phyloP scores from a whole-genome alignment of 2,113 vertebrate species.

The Leptodactylus fuscus region DNA sequence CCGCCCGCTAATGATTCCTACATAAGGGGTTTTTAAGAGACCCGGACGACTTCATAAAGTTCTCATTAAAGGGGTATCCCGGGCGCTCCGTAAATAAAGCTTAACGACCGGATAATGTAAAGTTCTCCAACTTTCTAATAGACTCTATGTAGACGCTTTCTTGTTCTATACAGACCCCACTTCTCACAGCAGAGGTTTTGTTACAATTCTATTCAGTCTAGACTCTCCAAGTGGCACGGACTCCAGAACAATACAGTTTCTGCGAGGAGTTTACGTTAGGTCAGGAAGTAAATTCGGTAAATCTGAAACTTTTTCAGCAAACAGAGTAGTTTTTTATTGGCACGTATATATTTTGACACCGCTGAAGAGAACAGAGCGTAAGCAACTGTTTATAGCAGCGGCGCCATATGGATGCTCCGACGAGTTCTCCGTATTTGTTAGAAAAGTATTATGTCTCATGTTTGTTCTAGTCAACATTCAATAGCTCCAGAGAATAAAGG shows the following conservation, averaged over 20 bases:
- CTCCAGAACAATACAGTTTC: no score
- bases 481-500: not conserved
- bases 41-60: not conserved
- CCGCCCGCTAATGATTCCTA: not conserved
- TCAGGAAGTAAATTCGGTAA: not conserved
- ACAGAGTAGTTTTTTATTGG: not conserved
- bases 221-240: no score
- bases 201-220: no score
- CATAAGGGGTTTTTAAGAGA: not conserved
- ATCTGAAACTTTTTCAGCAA: not conserved
- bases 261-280: not conserved
- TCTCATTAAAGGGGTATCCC: not conserved
- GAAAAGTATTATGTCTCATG: not conserved
- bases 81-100: not conserved
- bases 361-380: not conserved
- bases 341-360: slow-evolving; percentile 26
- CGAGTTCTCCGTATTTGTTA: not conserved
- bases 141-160: no score
- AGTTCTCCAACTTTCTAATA: no score
- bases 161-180: no score
- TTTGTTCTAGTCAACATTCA: not conserved
- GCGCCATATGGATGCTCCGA: slow-evolving; percentile 17
- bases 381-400: slow-evolving; percentile 19
- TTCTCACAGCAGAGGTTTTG: no score
- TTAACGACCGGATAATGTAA: not conserved